Evolutionary conservation across 2,797 vertebrate species (phyloP), one percentile per base, ranked within the genome.

Genomic region (Anabacerthia variegaticeps): DNA sequence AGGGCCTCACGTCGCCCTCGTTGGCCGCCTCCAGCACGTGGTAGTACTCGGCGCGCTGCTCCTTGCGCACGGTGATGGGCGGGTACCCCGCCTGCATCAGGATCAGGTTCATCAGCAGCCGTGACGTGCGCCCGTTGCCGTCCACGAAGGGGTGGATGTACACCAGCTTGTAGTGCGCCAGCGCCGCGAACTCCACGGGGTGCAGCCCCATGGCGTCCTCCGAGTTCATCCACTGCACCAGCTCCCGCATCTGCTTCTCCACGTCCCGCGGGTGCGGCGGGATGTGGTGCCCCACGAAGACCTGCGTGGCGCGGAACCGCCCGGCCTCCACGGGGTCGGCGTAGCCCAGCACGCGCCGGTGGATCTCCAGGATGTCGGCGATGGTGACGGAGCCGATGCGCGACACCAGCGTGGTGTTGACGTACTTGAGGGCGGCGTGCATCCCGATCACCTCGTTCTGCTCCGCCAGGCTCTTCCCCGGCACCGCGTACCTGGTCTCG

Each of bases 401-500:
- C 1, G 99, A 98, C 16, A 99, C 93, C 91, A 99, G 97, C 0
- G 99, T 99, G 79, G 98, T 98, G 94, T 99, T 99, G 89, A 99
- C 97, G 56, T 99, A 99, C 80, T 98, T 99, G 98, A 99, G 98
- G 49, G 99, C 99, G 0, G 98, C 98, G 5, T 99, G 99, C 93
- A 99, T 98, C 1, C 99, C 99, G 0, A 99, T 98, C 46, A 99
- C 99, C 97, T 99, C 99, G 4, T 99, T 99, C 97, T 99, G 99
- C 97, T 99, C 99, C 96, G 98, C 98, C 41, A 99, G 97, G 96
- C 99, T 99, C 81, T 99, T 99, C 3, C 99, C 99, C 0, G 99
- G 98, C 10, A 99, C 99, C 0, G 99, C 99, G 0, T 99, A 99
- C 10, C 99, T 98, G 0, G 99, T 99, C 98, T 99, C 99, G 0